phyloP scores from a whole-genome alignment of 2,888 invertebrate species.

The Ochropleura plecta region DNA sequence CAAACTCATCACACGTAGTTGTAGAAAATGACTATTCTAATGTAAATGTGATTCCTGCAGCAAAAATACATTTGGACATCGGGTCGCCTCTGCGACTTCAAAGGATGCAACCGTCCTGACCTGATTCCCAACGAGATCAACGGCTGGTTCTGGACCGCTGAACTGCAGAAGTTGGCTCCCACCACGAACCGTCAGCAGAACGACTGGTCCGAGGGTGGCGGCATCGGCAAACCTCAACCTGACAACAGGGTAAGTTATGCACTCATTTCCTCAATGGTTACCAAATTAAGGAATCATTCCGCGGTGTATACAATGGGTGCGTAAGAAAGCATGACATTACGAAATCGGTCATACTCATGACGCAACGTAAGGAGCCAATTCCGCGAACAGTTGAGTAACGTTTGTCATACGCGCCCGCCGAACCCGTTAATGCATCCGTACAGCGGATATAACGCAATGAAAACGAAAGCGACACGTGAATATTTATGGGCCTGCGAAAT shows the following conservation, averaged over 20 bases:
- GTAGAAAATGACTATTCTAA: slow-evolving; percentile 28
- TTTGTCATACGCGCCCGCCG: slow-evolving; percentile 79
- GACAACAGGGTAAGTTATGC: slow-evolving; percentile 92
- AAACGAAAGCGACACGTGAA: slow-evolving; percentile 87
- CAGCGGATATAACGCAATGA: slow-evolving; percentile 84
- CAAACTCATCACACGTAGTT: slow-evolving; percentile 24
- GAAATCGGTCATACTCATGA: slow-evolving; percentile 78
- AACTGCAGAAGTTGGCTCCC: slow-evolving; percentile 95
- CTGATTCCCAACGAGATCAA: slow-evolving; percentile 95
- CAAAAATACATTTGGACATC: slow-evolving; percentile 98
- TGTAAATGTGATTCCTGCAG: slow-evolving; percentile 75
- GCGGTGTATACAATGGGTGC: slow-evolving; percentile 65
- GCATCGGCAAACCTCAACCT: slow-evolving; percentile 96
- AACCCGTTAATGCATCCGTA: slow-evolving; percentile 73
- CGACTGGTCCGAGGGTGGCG: slow-evolving; percentile 97
- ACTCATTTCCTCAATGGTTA: slow-evolving; percentile 48
- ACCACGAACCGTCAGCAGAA: slow-evolving; percentile 95
- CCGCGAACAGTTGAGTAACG: slow-evolving; percentile 84
- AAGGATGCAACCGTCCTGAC: slow-evolving; percentile 96
- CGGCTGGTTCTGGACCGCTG: slow-evolving; percentile 98
- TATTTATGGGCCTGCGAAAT: slow-evolving; percentile 89
- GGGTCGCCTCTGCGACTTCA: slow-evolving; percentile 97
- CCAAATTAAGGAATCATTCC: slow-evolving; percentile 61
- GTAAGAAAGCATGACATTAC: slow-evolving; percentile 76
- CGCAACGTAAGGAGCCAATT: slow-evolving; percentile 77